These are phyloP conservation scores for Phengaris alcon DNA, from an alignment of 2,888 invertebrate species.

Conservation along the genomic window DNA sequence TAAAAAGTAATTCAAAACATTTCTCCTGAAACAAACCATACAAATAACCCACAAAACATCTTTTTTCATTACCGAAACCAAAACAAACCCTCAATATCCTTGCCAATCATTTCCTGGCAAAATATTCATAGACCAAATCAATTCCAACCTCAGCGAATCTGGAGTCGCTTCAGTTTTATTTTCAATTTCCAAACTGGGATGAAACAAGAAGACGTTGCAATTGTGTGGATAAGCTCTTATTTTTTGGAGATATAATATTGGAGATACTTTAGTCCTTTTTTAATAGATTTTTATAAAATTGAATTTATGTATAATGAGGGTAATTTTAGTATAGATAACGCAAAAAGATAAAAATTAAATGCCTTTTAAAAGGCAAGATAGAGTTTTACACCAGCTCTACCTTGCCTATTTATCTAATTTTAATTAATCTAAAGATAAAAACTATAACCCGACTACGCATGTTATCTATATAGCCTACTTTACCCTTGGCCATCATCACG, in stretches of 20 bases:
- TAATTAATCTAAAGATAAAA: too few species aligned
- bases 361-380: too few species aligned
- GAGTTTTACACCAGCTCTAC: too few species aligned
- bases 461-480: too few species aligned
- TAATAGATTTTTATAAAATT: too few species aligned
- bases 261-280: too few species aligned
- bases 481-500: too few species aligned
- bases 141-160: slow-evolving; percentile 38
- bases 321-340: too few species aligned
- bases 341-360: too few species aligned
- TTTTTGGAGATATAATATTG: not conserved
- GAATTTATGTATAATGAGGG: too few species aligned
- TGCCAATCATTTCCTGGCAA: slow-evolving; percentile 38
- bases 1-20: not conserved
- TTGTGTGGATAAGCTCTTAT: slow-evolving; percentile 44
- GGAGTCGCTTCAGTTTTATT: slow-evolving; percentile 50
- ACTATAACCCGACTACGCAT: too few species aligned
- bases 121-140: slow-evolving; percentile 53
- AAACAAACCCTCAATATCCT: slow-evolving; percentile 17
- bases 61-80: slow-evolving; percentile 17
- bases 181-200: slow-evolving; percentile 66
- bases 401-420: too few species aligned
- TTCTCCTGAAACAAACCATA: not conserved
- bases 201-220: slow-evolving; percentile 50
- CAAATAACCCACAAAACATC: not conserved